Evolutionary conservation across 2,888 invertebrate species (phyloP).

Genomic region (Eupithecia dodoneata): DNA sequence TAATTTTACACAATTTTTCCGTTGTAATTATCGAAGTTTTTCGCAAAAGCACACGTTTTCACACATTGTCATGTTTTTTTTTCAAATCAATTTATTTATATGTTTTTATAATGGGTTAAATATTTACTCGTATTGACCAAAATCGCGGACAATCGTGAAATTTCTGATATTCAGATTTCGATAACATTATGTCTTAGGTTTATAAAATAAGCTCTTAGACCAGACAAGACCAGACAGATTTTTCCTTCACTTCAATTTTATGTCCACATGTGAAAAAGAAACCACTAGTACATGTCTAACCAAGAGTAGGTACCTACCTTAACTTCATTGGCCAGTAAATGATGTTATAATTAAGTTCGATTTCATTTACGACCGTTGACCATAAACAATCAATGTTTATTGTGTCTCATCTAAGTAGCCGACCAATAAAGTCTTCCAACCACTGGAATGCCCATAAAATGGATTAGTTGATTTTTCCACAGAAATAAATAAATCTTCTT

Average conservation of each 20-base stretch:
- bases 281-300: background rate
- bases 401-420: constrained; percentile 52
- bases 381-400: constrained; percentile 53
- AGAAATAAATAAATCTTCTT: constrained; percentile 45
- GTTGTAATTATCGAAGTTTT: background rate
- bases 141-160: constrained; percentile 7
- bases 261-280: too few relatives aligned
- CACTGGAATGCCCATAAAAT: constrained; percentile 49
- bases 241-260: too few relatives aligned
- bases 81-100: background rate
- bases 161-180: too few relatives aligned
- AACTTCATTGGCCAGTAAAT: constrained; percentile 10
- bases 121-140: background rate
- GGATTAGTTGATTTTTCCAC: constrained; percentile 44
- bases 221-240: too few relatives aligned
- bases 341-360: constrained; percentile 37
- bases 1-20: background rate
- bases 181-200: too few relatives aligned
- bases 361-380: constrained; percentile 54
- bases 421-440: constrained; percentile 45
- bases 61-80: background rate
- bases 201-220: too few relatives aligned
- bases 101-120: background rate
- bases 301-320: constrained; percentile 25
- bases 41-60: background rate